Conservation (phyloP, 2,797 vertebrate species). For the Rhinella marina region DNA sequence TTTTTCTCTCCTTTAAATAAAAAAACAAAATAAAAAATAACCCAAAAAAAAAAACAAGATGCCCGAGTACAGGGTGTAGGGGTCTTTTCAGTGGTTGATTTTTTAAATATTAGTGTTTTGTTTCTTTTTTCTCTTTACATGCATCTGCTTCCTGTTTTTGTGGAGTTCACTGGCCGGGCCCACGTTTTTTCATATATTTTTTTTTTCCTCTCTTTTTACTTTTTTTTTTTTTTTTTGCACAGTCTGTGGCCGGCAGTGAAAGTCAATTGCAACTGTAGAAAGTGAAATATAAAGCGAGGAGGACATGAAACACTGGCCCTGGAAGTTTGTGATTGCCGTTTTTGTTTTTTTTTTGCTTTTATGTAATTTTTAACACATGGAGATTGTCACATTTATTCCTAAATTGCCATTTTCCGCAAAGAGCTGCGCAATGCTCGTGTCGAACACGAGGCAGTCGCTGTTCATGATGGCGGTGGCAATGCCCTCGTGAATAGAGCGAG, state of each 20-base stretch:
- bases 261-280: conserved; percentile 74
- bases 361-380: conserved; percentile 91
- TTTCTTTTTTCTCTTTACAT: conserved; percentile 74
- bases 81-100: conserved; percentile 82
- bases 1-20: conserved; percentile 77
- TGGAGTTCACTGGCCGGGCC: conserved; percentile 71
- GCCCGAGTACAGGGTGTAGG: conserved; percentile 79
- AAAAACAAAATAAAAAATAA: not conserved
- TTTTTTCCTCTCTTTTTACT: not conserved
- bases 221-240: conserved; percentile 58
- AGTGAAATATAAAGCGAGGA: conserved; percentile 63
- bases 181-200: conserved; percentile 64
- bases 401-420: conserved; percentile 94
- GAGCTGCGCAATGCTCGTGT: conserved; percentile 94
- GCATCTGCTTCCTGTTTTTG: conserved; percentile 77
- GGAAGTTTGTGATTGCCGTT: conserved; percentile 71
- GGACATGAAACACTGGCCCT: conserved; percentile 77
- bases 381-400: conserved; percentile 95
- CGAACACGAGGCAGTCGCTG: conserved; percentile 94
- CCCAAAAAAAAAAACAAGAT: conserved; percentile 77
- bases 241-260: conserved; percentile 68
- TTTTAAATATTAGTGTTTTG: conserved; percentile 83
- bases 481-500: conserved; percentile 91
- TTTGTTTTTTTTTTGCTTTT: conserved; percentile 61
- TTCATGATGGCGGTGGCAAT: conserved; percentile 95